A percentile compares a stretch with the other conserved stretches of the same genome.
Evolutionary conservation across 2,113 vertebrate species (phyloP).

Genomic region (Cricetomys ansorgei): DNA sequence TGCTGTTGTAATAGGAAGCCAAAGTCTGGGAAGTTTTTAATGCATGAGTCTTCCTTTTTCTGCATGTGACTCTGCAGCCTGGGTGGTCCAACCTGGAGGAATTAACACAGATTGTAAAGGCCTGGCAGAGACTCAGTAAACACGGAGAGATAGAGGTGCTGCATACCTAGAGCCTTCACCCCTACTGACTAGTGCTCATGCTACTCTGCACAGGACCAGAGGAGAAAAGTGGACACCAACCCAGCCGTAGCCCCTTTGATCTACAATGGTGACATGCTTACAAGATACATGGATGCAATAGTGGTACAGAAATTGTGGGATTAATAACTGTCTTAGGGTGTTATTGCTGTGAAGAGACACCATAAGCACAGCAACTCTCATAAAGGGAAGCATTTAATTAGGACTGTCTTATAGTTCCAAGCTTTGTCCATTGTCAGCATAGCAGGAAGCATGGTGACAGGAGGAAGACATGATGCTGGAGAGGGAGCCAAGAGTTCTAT

Average conservation of each 20-base stretch:
- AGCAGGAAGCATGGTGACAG: too few relatives aligned
- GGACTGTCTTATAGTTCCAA: too few relatives aligned
- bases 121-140: too few relatives aligned
- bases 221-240: neutral
- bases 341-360: too few relatives aligned
- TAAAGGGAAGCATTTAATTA: too few relatives aligned
- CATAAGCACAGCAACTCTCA: too few relatives aligned
- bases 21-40: neutral
- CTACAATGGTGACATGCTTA: neutral
- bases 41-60: neutral
- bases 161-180: too few relatives aligned
- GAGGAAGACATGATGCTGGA: too few relatives aligned
- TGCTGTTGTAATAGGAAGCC: neutral
- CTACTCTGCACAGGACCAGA: neutral
- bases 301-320: neutral
- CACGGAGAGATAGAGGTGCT: too few relatives aligned
- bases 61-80: neutral
- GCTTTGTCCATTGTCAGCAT: too few relatives aligned
- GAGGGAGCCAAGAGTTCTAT: too few relatives aligned
- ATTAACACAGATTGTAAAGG: neutral
- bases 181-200: neutral
- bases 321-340: too few relatives aligned
- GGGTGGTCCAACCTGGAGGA: neutral
- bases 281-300: neutral
- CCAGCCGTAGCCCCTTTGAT: neutral